Base-by-base conservation (phyloP, 2,888 invertebrate genomes). In the Siphlonurus alternatus region DNA sequence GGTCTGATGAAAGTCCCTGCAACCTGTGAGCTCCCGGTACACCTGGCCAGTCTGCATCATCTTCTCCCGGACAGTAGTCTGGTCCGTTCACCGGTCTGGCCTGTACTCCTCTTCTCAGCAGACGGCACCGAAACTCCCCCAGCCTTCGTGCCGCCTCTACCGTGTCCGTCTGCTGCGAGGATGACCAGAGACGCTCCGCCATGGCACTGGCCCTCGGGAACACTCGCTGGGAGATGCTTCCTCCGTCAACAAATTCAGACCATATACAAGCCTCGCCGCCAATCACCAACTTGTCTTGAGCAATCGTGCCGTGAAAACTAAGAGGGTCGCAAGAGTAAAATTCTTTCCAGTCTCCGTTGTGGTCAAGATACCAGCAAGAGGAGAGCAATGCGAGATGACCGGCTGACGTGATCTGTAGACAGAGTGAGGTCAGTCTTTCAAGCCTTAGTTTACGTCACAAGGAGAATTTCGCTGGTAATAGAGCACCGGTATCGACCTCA, bases 191-290 rank as follows among this genome's bases (percentile, higher is more conserved):
- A 67, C 86, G 81, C 76, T 96, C 95, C 0, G 93, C 95, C 0
- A 87, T 83, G 0, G 92, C 93, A 65, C 87, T 84, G 0, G 90
- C 89, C 68, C 93, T 79, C 0, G 95, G 95, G 88, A 93, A 95
- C 10, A 90, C 82, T 69, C 86, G 79, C 1, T 80, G 74, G 65
- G 81, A 76, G 18, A 83, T 71, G 70, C 83, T 84, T 19, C 81
- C 80, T 53, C 77, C 78, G 72, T 94, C 89, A 0, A 92, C 89
- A 69, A 83, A 86, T 75, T 96, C 95, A 1, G 85, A 84, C 95
- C 95, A 95, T 86, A 96, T 88, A 70, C 93, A 92, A 1, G 92
- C 90, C 74, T 94, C 94, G 0, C 95, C 95, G 0, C 96, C 95
- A 18, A 92, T 74, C 24, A 96, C 84, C 63, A 86, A 76, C 1